Percentiles rank a stretch among this genome's conserved stretches.
Conservation (phyloP, 2,888 invertebrate genomes). For the Biston stratarius region DNA sequence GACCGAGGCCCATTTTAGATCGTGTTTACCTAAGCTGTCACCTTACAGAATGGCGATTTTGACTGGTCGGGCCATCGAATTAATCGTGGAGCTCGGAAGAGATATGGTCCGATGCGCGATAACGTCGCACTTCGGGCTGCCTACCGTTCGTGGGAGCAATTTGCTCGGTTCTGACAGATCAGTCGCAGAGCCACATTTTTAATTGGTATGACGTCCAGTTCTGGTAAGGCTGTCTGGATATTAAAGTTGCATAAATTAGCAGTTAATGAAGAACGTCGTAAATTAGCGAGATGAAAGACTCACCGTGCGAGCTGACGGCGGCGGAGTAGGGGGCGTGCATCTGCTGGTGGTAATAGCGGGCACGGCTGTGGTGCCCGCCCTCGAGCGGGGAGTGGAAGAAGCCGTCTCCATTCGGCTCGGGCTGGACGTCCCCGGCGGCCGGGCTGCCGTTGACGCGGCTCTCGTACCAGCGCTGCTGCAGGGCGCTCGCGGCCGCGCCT, state of each 20-base stretch:
- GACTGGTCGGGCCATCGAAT: slow-evolving; percentile 79
- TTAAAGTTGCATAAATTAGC: slow-evolving; percentile 46
- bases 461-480: slow-evolving; percentile 86
- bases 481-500: slow-evolving; percentile 74
- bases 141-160: slow-evolving; percentile 71
- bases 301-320: slow-evolving; percentile 84
- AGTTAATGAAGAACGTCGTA: slow-evolving; percentile 39
- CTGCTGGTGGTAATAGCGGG: slow-evolving; percentile 86
- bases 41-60: slow-evolving; percentile 84
- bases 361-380: slow-evolving; percentile 84
- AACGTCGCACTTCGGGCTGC: slow-evolving; percentile 66
- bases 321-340: slow-evolving; percentile 86
- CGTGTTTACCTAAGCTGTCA: slow-evolving; percentile 86
- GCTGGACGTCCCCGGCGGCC: slow-evolving; percentile 77
- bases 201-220: slow-evolving; percentile 66
- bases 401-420: slow-evolving; percentile 83
- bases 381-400: slow-evolving; percentile 86
- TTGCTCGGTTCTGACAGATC: slow-evolving; percentile 74
- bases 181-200: slow-evolving; percentile 62
- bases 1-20: slow-evolving; percentile 80
- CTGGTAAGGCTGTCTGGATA: slow-evolving; percentile 48
- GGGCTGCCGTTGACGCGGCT: slow-evolving; percentile 85
- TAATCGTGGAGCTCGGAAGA: slow-evolving; percentile 81
- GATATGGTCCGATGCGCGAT: slow-evolving; percentile 81
- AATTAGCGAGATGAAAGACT: slow-evolving; percentile 52